A percentile compares a stretch with the other conserved stretches of the same genome.
Evolutionary conservation across 2,888 invertebrate species (phyloP).

Genomic region (Heliconius aoede): DNA sequence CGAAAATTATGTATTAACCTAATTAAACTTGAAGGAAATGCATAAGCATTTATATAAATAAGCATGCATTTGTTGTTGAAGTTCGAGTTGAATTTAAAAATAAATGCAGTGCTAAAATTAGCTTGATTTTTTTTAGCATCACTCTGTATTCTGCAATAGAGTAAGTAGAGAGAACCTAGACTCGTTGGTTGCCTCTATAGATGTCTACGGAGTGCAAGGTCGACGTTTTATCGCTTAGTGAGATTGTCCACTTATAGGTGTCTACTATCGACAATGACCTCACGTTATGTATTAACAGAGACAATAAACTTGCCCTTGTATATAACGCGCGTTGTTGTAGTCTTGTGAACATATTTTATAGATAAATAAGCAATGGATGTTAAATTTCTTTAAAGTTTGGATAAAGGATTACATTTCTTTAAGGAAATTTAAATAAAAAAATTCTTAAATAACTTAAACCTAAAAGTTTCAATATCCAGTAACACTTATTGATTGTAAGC

Average conservation of each 20-base stretch:
- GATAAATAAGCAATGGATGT: neutral
- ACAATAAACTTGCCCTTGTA: slow-evolving; percentile 47
- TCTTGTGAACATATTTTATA: neutral
- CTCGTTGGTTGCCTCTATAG: slow-evolving; percentile 15
- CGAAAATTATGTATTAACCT: too few relatives aligned
- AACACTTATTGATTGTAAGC: neutral
- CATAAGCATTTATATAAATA: too few relatives aligned
- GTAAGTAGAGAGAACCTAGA: too few relatives aligned
- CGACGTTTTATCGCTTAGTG: slow-evolving; percentile 41
- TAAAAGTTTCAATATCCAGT: neutral
- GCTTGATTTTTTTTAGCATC: too few relatives aligned
- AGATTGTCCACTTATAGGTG: slow-evolving; percentile 45
- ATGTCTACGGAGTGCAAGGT: slow-evolving; percentile 38
- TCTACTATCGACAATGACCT: slow-evolving; percentile 44
- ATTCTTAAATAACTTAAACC: neutral
- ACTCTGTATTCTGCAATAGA: too few relatives aligned
- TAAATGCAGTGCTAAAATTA: too few relatives aligned
- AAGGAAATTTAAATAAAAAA: too few relatives aligned
- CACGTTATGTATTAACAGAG: slow-evolving; percentile 41
- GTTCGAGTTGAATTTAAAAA: too few relatives aligned
- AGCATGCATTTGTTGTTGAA: too few relatives aligned
- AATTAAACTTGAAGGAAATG: too few relatives aligned
- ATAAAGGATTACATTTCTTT: too few relatives aligned
- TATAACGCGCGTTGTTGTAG: slow-evolving; percentile 19
- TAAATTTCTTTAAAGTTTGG: neutral